phyloP scores from a whole-genome alignment of 2,888 invertebrate species.

The Diplazon laetatorius region DNA sequence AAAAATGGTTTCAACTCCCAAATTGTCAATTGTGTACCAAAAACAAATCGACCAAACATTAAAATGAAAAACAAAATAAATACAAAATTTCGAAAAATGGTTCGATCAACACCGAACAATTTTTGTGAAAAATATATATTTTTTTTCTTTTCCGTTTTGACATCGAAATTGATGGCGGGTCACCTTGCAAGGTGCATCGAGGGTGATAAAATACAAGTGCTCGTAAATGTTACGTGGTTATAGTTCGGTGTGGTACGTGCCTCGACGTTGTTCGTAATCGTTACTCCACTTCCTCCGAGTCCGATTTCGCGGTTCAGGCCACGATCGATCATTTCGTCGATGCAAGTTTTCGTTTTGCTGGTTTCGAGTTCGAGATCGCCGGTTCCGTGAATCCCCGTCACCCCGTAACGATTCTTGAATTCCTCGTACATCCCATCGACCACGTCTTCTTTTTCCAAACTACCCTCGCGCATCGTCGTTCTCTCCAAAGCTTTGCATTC shows the following conservation, averaged over 20 bases:
- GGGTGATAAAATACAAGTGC: background rate
- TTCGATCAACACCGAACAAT: too few relatives aligned
- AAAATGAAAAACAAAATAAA: too few relatives aligned
- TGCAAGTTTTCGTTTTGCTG: slow-evolving; percentile 34
- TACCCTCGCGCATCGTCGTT: slow-evolving; percentile 27
- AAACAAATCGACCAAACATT: too few relatives aligned
- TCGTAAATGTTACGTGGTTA: background rate
- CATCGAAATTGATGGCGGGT: background rate
- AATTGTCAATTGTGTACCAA: too few relatives aligned
- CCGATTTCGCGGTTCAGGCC: slow-evolving; percentile 44
- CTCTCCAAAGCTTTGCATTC: background rate
- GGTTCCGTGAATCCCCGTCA: background rate
- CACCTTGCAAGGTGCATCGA: background rate
- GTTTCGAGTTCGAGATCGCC: slow-evolving; percentile 28
- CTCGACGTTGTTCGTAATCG: slow-evolving; percentile 15
- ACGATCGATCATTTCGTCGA: slow-evolving; percentile 51
- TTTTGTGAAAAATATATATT: too few relatives aligned
- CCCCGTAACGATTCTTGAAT: background rate
- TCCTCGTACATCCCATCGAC: slow-evolving; percentile 34
- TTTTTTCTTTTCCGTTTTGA: background rate
- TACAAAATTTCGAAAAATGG: too few relatives aligned
- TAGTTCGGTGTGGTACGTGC: slow-evolving; percentile 44
- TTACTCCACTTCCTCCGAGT: background rate
- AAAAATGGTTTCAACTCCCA: too few relatives aligned
- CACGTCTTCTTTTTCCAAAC: slow-evolving; percentile 6